Evolutionary conservation across 2,888 invertebrate species (phyloP).

Genomic region (Platypus cylindrus): DNA sequence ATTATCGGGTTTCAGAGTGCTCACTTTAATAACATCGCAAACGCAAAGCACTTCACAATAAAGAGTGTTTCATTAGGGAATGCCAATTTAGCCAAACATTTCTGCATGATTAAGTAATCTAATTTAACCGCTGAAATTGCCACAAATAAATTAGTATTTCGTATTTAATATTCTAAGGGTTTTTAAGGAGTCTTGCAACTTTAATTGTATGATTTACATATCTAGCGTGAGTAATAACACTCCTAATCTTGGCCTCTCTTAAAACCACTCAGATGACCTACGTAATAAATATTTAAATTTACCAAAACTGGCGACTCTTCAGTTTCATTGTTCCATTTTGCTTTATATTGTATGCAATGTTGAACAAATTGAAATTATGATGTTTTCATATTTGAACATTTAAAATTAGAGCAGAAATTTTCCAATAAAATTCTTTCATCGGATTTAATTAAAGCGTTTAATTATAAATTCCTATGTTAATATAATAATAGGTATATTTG

Average conservation of each 20-base stretch:
- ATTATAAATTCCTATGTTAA: no score
- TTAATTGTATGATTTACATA: slow-evolving; percentile 3
- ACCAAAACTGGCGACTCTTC: neutral
- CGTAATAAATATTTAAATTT: slow-evolving; percentile 5
- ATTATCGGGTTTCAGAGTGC: no score
- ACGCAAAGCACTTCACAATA: no score
- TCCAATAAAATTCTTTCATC: no score
- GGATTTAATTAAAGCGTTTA: no score
- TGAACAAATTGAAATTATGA: no score
- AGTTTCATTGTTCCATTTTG: neutral
- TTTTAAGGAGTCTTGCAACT: neutral
- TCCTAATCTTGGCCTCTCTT: neutral
- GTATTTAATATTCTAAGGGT: slow-evolving; percentile 2
- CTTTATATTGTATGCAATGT: no score
- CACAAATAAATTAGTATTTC: slow-evolving; percentile 1
- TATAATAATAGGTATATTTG: no score
- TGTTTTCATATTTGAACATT: no score
- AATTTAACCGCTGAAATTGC: slow-evolving; percentile 1
- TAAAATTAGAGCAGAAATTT: no score
- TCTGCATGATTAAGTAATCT: slow-evolving; percentile 2
- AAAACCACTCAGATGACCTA: neutral
- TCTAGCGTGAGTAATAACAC: slow-evolving; percentile 1
- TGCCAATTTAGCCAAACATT: slow-evolving; percentile 4
- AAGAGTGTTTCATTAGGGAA: no score
- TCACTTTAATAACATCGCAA: no score